Evolutionary conservation across 2,797 vertebrate genomes (phyloP), one percentile per base, ranked within the genome.

Genomic region (Pyrrhura leucotis): DNA sequence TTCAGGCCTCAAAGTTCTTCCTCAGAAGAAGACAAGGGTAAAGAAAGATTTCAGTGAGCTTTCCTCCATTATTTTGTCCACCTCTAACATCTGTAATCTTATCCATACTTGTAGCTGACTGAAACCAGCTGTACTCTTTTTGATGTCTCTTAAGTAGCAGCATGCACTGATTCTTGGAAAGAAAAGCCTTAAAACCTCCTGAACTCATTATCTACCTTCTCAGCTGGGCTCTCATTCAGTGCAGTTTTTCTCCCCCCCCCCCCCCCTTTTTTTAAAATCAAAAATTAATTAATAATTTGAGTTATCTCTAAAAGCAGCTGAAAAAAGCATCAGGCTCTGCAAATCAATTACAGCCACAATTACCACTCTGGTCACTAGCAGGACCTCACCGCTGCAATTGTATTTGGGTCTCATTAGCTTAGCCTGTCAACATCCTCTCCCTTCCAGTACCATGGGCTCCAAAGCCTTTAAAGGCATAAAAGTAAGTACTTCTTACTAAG

Each of bases 121-220:
- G 72, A 85, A 94, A 75, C 25, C 40, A 59, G 12, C 29, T 54
- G 37, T 31, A 35, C 14, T 59, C 26, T 17, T 58, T 79, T 47
- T 68, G 58, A 72, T 66, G 14, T 53, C 48, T 90, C 74, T 48
- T 84, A 85, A 71, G 58, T 4, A 72, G 40, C 68, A 75, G 37
- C n/a, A 56, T 2, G 8, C 40, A 45, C 40, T 0, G 0, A 16
- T 71, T 45, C 78, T 21, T 14, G 6, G n/a, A 68, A 63, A 85
- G 56, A 10, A 91, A 22, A 71, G 23, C n/a, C 35, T 50, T 3
- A 1, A 0, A 5, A 62, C 51, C 59, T 77, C 50, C 73, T 61
- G 56, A 87, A 72, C 61, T 61, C 80, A 56, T 68, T 54, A 50
- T 29, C 71, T 4, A 2, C 21, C 37, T 91, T 61, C 87, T 85